Conservation (phyloP, 2,888 invertebrate species). For the Meghimatium bilineatum region DNA sequence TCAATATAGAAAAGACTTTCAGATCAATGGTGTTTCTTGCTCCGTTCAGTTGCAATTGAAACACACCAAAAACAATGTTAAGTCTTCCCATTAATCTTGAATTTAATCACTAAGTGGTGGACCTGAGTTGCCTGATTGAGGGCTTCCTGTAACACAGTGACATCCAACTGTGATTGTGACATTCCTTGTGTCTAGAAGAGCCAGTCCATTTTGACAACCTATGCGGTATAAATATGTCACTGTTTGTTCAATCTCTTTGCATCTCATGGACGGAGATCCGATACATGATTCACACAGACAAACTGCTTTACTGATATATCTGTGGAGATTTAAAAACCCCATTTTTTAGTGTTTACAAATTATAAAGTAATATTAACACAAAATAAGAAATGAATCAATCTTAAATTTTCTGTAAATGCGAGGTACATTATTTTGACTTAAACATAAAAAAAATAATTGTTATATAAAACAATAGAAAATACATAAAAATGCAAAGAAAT, state of each 20-base stretch:
- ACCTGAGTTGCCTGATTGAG: not conserved
- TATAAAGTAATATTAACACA: too few relatives aligned
- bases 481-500: too few relatives aligned
- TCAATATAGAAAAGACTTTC: not conserved
- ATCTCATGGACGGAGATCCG: not conserved
- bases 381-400: not conserved
- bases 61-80: not conserved
- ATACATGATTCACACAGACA: constrained; percentile 14
- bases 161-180: constrained; percentile 26
- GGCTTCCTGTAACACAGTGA: not conserved
- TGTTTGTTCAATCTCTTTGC: not conserved
- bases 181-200: not conserved
- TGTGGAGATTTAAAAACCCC: not conserved
- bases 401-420: not conserved
- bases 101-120: not conserved
- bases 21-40: not conserved
- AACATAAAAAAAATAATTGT: too few relatives aligned
- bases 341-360: too few relatives aligned
- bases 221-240: not conserved
- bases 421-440: too few relatives aligned
- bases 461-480: too few relatives aligned
- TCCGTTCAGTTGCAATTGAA: not conserved
- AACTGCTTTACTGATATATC: not conserved
- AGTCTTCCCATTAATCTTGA: too few relatives aligned
- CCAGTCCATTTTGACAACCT: constrained; percentile 24